Evolutionary conservation across 2,113 vertebrate genomes (phyloP), one percentile per base, ranked within the genome.

Genomic region (Gobio gobio): DNA sequence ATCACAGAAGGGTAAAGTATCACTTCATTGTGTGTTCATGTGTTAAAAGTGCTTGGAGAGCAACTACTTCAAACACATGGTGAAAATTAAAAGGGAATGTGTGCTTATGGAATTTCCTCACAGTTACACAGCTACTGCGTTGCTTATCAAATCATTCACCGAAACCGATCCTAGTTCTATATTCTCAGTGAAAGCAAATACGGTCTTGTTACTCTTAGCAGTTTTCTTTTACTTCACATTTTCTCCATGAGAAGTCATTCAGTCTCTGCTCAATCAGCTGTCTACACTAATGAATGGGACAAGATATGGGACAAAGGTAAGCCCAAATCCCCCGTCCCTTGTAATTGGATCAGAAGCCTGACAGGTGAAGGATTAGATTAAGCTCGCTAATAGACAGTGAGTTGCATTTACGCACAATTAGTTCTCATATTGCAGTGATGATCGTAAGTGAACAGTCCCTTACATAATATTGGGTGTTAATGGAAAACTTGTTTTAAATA

Each of bases 281-380:
- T 6, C 10, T 40, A 5, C 3, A 36, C 76, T 84, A 81, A 76
- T 87, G 78, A 83, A 85, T 85, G 78, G 63, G 75, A 26, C 26
- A 26, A n/a, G 72, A 87, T 86, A 68, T 89, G 85, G 82, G 85
- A 64, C 79, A 85, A 89, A 89, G 58, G 77, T 88, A 86, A 87
- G 49, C 58, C 45, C 85, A 87, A 85, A 79, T 78, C 59, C 43
- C 75, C 77, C 68, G 77, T 87, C 86, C 78, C 24, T 84, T 84
- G 64, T 84, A 89, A 89, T 89, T 82, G 86, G 88, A 87, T 89
- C 77, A 84, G 82, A 78, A 73, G n/a, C 58, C 77, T 78, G 49
- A 49, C 36, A 79, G 54, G 49, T 85, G 82, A 56, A 68, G 79
- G 89, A 86, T 89, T 85, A 89, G 83, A 64, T 33, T 68, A 66